Evolutionary conservation across 2,888 invertebrate genomes (phyloP).

Genomic region (Craniophora ligustri): DNA sequence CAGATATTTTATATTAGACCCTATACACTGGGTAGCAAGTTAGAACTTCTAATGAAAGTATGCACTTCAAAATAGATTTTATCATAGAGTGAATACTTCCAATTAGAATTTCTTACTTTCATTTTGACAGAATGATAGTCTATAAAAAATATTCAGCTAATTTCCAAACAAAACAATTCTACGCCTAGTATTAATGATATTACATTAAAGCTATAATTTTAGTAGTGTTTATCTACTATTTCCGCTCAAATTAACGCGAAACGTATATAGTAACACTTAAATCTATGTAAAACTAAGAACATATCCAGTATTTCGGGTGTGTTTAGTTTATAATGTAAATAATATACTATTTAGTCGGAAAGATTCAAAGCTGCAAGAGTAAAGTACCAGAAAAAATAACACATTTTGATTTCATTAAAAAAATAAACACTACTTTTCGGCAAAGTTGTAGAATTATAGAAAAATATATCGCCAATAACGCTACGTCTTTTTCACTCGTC

Average conservation of each 20-base stretch:
- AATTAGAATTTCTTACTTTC: neutral
- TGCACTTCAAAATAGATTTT: too few species aligned
- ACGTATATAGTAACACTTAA: slow-evolving; percentile 53
- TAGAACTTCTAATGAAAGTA: neutral
- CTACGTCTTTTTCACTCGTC: too few species aligned
- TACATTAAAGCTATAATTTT: slow-evolving; percentile 57
- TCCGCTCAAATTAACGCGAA: slow-evolving; percentile 49
- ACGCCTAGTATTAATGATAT: slow-evolving; percentile 49
- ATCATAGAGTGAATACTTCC: neutral
- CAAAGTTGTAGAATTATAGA: neutral
- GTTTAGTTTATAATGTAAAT: slow-evolving; percentile 27
- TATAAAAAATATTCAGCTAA: slow-evolving; percentile 40
- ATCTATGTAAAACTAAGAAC: slow-evolving; percentile 47
- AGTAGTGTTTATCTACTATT: slow-evolving; percentile 45
- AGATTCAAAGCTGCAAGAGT: neutral
- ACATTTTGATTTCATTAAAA: too few species aligned
- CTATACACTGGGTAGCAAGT: neutral
- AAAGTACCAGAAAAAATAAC: too few species aligned
- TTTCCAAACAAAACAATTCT: slow-evolving; percentile 46
- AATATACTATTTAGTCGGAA: slow-evolving; percentile 1
- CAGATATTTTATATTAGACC: too few species aligned
- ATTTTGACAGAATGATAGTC: slow-evolving; percentile 3
- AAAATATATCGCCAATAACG: too few species aligned
- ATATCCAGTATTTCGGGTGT: slow-evolving; percentile 33
- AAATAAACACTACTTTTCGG: too few species aligned